phyloP scores from a whole-genome alignment of 2,797 vertebrate genomes.

The Cheirogaleus major region DNA sequence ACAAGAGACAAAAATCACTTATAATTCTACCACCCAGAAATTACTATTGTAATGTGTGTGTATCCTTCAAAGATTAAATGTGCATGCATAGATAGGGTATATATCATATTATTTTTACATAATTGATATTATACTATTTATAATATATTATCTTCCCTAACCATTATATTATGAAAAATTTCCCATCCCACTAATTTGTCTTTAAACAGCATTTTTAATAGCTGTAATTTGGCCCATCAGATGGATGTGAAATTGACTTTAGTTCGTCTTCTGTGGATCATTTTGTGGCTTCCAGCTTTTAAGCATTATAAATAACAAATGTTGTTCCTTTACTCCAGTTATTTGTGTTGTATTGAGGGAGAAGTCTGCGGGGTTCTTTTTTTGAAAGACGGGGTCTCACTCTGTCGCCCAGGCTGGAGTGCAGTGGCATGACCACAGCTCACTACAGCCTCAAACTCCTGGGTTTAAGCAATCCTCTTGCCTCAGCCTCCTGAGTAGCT shows the following conservation, averaged over 20 bases:
- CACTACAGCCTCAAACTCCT: no score
- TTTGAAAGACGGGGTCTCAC: no score
- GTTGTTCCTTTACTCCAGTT: background rate
- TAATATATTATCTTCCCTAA: background rate
- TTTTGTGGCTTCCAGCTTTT: conserved; percentile 5
- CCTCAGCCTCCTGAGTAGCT: no score
- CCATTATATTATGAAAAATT: background rate
- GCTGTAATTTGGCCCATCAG: background rate
- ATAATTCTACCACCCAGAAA: background rate
- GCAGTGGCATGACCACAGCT: rapidly evolving
- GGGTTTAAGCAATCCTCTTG: no score
- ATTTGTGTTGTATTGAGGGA: no score
- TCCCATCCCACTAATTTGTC: background rate
- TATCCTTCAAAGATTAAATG: background rate
- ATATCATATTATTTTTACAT: background rate
- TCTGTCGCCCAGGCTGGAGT: no score
- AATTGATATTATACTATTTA: background rate
- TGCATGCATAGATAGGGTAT: background rate
- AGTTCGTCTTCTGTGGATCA: background rate
- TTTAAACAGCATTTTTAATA: conserved; percentile 13
- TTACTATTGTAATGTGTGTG: background rate
- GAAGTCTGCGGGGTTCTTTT: no score
- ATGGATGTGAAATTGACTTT: background rate
- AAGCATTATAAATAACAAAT: background rate
- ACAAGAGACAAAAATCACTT: background rate